Evolutionary conservation across 2,113 vertebrate species (phyloP).

Genomic region (Naja naja): DNA sequence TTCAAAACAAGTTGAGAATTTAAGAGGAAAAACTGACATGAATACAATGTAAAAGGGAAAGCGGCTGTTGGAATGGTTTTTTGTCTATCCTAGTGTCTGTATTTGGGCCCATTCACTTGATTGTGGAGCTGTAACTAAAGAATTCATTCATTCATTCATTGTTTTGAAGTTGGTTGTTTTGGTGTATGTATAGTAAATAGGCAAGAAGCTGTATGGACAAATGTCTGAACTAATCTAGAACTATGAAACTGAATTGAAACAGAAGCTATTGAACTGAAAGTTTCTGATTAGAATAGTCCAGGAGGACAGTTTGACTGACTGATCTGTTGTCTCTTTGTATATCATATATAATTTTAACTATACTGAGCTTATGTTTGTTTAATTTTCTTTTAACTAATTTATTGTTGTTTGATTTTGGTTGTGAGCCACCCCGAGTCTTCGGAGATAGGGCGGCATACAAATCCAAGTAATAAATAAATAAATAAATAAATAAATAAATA

Average conservation of each 20-base stretch:
- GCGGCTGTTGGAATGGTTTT: neutral
- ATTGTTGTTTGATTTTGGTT: no score
- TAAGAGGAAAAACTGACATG: neutral
- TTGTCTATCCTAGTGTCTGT: neutral
- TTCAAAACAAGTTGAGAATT: neutral
- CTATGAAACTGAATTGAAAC: neutral
- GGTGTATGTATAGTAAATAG: neutral
- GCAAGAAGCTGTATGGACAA: neutral
- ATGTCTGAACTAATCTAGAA: neutral
- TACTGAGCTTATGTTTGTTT: no score
- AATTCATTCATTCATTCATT: neutral
- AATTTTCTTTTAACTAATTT: no score
- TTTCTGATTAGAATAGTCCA: neutral
- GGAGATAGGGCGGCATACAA: no score
- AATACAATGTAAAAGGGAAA: neutral
- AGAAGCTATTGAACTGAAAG: neutral
- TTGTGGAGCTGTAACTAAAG: neutral
- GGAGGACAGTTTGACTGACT: neutral
- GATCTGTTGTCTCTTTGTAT: neutral
- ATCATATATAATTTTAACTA: no score
- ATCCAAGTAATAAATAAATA: no score
- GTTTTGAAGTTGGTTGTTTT: neutral
- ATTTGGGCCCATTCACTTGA: neutral
- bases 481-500: no score
- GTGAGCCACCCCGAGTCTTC: no score